These are phyloP conservation scores for Musca domestica DNA, from an alignment of 1,140 invertebrate species.

Conservation along the genomic window DNA sequence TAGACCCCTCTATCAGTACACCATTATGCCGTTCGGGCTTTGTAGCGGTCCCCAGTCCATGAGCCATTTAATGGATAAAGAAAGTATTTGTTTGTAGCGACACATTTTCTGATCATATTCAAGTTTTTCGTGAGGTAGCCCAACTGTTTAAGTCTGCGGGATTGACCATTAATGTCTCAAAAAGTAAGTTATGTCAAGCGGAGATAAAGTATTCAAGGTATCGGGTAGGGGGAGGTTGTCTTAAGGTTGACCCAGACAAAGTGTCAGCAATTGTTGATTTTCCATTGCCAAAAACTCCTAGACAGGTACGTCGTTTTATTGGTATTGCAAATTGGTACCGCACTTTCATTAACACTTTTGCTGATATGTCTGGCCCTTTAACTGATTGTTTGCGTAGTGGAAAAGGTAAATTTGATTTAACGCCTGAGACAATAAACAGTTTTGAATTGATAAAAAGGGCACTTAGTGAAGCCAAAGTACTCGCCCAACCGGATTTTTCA, in stretches of 20 bases:
- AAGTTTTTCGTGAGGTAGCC: conserved; percentile 32
- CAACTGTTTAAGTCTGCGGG: conserved; percentile 26
- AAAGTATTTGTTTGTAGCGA: conserved; percentile 30
- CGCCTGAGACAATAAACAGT: background rate
- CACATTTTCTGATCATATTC: conserved; percentile 48
- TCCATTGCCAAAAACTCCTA: conserved; percentile 29
- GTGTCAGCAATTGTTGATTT: conserved; percentile 26
- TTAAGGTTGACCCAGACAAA: conserved; percentile 33
- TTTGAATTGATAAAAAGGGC: conserved; percentile 31
- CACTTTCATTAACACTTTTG: conserved; percentile 45
- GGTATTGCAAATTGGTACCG: conserved; percentile 53
- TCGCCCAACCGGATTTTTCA: conserved; percentile 33
- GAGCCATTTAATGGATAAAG: conserved; percentile 20
- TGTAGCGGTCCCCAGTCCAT: conserved; percentile 17
- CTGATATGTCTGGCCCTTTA: conserved; percentile 28
- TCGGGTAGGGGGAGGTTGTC: conserved; percentile 37
- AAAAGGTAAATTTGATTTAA: conserved; percentile 18
- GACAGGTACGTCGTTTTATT: conserved; percentile 53
- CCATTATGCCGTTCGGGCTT: conserved; percentile 34
- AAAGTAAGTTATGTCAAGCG: conserved; percentile 29
- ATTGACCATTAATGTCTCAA: conserved; percentile 30
- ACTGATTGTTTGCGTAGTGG: conserved; percentile 34
- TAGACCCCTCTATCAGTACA: conserved; percentile 35
- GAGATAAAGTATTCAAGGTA: conserved; percentile 33
- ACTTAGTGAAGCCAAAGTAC: conserved; percentile 26